Percentiles rank a stretch among this genome's conserved stretches.
These are phyloP conservation scores for Aproaerema taeniolella DNA, from an alignment of 2,888 invertebrate genomes.

Conservation along the genomic window DNA sequence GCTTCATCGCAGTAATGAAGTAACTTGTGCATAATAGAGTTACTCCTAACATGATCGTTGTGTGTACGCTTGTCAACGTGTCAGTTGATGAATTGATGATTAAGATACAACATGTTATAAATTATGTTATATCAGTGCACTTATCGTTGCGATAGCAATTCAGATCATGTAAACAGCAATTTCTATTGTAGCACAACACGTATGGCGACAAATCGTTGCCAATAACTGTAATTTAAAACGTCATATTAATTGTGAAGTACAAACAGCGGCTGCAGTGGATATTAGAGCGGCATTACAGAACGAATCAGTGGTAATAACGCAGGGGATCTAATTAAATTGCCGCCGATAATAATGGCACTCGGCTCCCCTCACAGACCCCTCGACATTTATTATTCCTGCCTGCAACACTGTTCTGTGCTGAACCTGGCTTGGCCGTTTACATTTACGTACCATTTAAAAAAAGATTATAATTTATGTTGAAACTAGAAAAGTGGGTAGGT, in stretches of 20 bases:
- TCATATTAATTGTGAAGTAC: constrained; percentile 35
- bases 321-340: constrained; percentile 77
- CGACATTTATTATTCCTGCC: constrained; percentile 69
- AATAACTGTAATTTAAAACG: constrained; percentile 41
- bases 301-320: constrained; percentile 72
- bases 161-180: constrained; percentile 25
- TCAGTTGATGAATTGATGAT: neutral
- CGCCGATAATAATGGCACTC: constrained; percentile 72
- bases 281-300: constrained; percentile 68
- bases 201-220: constrained; percentile 33
- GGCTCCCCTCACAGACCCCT: constrained; percentile 65
- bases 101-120: no score
- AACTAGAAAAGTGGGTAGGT: no score
- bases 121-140: no score
- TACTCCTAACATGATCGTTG: neutral
- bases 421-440: constrained; percentile 3
- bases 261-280: constrained; percentile 38
- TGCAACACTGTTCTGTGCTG: constrained; percentile 42
- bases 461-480: no score
- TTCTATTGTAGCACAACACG: constrained; percentile 26
- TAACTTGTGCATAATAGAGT: neutral
- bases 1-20: constrained; percentile 3
- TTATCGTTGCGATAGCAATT: constrained; percentile 28
- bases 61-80: neutral
- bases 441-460: no score